Conservation (phyloP, 1,140 invertebrate genomes). For the Drosophila grimshawi region DNA sequence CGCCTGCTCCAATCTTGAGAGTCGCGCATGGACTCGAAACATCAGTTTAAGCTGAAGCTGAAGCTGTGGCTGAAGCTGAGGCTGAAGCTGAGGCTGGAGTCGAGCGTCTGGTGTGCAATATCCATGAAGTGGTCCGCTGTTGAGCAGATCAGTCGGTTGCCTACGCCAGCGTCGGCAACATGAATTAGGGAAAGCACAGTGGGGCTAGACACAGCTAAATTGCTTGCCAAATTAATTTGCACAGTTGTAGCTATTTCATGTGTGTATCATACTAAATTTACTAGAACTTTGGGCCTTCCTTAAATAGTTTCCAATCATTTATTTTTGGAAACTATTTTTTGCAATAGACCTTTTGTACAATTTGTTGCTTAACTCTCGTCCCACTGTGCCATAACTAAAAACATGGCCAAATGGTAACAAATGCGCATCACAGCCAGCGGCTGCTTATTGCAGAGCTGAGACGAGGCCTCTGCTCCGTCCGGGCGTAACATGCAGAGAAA, state of each 20-base stretch:
- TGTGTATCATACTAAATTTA: too few species aligned
- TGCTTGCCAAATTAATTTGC: too few species aligned
- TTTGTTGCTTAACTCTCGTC: background rate
- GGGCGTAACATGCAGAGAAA: conserved; percentile 73
- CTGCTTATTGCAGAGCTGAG: conserved; percentile 19
- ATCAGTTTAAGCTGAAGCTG: too few species aligned
- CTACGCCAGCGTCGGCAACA: conserved; percentile 36
- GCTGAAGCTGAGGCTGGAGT: conserved; percentile 1
- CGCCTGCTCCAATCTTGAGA: conserved; percentile 19
- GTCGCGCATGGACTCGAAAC: background rate
- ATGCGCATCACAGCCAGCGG: conserved; percentile 10
- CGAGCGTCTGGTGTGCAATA: conserved; percentile 58
- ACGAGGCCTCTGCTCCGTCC: conserved; percentile 33
- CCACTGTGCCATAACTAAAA: conserved; percentile 30
- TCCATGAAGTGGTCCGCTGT: conserved; percentile 63
- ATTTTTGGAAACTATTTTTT: background rate
- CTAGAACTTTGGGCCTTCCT: too few species aligned
- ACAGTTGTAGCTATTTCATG: too few species aligned
- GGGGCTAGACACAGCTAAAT: background rate
- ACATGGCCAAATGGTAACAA: conserved; percentile 24
- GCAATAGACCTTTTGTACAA: too few species aligned
- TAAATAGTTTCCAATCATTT: background rate
- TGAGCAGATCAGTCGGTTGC: conserved; percentile 45
- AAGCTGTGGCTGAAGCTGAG: background rate
- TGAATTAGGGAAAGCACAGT: conserved; percentile 64